Evolutionary conservation across 2,888 invertebrate species (phyloP), one percentile per base, ranked within the genome.

Genomic region (Epirrhoe tristata): DNA sequence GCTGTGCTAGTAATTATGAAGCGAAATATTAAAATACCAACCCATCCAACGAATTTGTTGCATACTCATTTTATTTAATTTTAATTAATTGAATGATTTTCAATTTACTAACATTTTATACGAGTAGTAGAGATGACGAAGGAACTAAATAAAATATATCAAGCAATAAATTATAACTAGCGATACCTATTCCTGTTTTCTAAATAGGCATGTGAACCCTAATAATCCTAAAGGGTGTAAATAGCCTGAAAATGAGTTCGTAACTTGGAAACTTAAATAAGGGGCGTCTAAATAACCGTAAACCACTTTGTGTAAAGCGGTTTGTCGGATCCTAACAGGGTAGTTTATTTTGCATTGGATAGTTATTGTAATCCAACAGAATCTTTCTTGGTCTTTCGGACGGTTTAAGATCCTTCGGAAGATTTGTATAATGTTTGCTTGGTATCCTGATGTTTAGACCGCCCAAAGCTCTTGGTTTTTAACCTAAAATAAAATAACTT

Each of bases 201-300:
- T 43, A 31, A 52, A 52, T 53, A 52, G 52, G 14, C 31, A 39
- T 17, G 39, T 31, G 10, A 14, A 34, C 61, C 54, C 48, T 54
- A 16, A 54, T 63, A 56, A 58, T 58, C 39, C 50, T n/a, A 53
- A 34, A 62, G 34, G 54, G 48, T 63, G 59, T 50, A 67, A 59
- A 65, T 56, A 12, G 53, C 60, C 57, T 50, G 58, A 58, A 58
- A 66, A 66, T 57, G 56, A 59, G 55, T 62, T 53, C 36, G 46
- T 31, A 50, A 61, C 61, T 61, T 46, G 24, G 32, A 34, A 48
- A 58, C 32, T 57, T 34, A 46, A 57, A 39, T 66, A 61, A 36
- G 46, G 52, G 54, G 34, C 34, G 16, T 48, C 52, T 62, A 50
- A 59, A 66, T 56, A 60, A 32, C 56, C 53, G 60, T 60, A 54